phyloP scores from a whole-genome alignment of 2,113 vertebrate species.

The Chaetops frenatus region DNA sequence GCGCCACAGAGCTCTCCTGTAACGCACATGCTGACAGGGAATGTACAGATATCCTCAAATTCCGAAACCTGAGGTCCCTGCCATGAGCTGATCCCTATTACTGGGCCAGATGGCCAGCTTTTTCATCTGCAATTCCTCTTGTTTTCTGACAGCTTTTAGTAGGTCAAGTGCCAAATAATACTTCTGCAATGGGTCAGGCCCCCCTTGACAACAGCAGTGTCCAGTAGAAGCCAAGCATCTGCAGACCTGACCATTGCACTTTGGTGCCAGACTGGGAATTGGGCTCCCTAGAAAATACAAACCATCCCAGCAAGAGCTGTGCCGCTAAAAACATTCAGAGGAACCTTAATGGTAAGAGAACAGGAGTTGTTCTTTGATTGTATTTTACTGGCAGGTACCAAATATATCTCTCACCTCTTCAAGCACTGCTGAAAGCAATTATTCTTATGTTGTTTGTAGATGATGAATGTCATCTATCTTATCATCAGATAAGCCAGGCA shows the following conservation, averaged over 20 bases:
- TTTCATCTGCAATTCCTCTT: neutral
- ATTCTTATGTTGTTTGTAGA: neutral
- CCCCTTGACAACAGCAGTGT: neutral
- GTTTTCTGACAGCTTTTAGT: slow-evolving; percentile 3
- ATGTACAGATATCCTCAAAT: neutral
- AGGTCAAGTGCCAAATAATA: neutral
- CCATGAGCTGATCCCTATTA: neutral
- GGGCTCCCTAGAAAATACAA: neutral
- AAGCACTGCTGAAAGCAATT: neutral
- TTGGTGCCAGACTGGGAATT: neutral
- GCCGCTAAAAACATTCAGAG: neutral
- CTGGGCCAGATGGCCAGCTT: neutral
- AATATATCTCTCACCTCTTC: neutral
- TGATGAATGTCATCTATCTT: neutral
- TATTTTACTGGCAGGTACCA: neutral
- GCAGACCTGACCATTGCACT: neutral
- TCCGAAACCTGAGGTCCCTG: neutral
- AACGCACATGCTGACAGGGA: neutral
- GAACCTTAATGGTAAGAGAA: neutral
- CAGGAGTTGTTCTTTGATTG: neutral
- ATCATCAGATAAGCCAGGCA: neutral
- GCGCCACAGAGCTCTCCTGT: neutral
- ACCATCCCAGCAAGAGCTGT: neutral
- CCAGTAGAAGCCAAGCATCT: neutral
- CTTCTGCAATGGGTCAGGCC: neutral